Percentiles rank a stretch among this genome's conserved stretches.
These are phyloP conservation scores for Horisme vitalbata DNA, from an alignment of 2,888 invertebrate species.

Conservation along the genomic window DNA sequence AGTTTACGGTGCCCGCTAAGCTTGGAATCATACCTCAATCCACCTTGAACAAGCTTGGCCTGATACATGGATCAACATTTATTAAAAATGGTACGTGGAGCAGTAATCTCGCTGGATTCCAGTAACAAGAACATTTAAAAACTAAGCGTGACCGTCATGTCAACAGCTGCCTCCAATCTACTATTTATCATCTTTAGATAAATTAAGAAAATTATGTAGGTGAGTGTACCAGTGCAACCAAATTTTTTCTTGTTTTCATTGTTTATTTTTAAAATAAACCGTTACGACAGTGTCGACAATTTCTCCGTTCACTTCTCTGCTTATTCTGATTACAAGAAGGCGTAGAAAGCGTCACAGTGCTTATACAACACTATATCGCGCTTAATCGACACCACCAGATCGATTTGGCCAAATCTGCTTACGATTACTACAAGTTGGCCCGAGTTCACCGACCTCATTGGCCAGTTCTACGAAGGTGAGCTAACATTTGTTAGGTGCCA, in stretches of 20 bases:
- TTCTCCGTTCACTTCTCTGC: slow-evolving; percentile 75
- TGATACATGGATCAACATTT: no score
- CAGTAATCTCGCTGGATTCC: no score
- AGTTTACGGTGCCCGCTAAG: no score
- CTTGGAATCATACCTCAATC: no score
- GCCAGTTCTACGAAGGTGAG: slow-evolving; percentile 53
- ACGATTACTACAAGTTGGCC: slow-evolving; percentile 53
- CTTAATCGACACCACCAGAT: slow-evolving; percentile 50
- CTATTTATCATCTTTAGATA: no score
- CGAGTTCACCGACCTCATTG: slow-evolving; percentile 61
- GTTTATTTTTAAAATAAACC: slow-evolving; percentile 58
- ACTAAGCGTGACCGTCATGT: no score
- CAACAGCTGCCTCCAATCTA: no score
- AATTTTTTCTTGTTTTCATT: slow-evolving; percentile 50
- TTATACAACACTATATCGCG: slow-evolving; percentile 68
- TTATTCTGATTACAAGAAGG: slow-evolving; percentile 66
- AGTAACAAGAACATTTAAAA: no score
- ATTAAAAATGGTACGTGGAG: no score
- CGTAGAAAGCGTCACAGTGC: slow-evolving; percentile 71
- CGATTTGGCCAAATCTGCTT: slow-evolving; percentile 52
- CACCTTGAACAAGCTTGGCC: no score
- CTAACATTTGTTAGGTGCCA: slow-evolving; percentile 43
- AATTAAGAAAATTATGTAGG: slow-evolving; percentile 20
- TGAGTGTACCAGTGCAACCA: slow-evolving; percentile 36
- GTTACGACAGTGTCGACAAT: slow-evolving; percentile 62